Evolutionary conservation across 2,888 invertebrate genomes (phyloP).

Genomic region (Geotrupes spiniger): DNA sequence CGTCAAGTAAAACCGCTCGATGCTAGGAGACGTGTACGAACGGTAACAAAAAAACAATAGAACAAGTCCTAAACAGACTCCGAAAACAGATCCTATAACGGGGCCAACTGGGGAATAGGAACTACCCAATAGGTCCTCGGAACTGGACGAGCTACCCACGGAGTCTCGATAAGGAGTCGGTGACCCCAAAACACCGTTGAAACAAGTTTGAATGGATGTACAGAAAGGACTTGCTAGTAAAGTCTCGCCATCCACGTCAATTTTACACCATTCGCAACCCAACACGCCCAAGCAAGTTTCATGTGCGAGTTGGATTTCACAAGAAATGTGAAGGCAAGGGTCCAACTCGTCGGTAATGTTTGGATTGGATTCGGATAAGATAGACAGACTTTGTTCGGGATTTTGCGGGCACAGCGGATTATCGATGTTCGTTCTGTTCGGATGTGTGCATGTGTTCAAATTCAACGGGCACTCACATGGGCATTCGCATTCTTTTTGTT

Average conservation of each 20-base stretch:
- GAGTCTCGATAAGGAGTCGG: conserved; percentile 80
- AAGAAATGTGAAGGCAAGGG: conserved; percentile 66
- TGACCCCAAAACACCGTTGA: conserved; percentile 81
- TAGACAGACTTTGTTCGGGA: conserved; percentile 32
- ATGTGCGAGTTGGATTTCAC: conserved; percentile 63
- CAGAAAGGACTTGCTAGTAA: conserved; percentile 72
- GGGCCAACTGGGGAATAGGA: conserved; percentile 79
- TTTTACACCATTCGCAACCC: conserved; percentile 90
- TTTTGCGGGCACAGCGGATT: conserved; percentile 42
- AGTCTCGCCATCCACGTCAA: conserved; percentile 72
- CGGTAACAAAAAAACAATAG: conserved; percentile 83
- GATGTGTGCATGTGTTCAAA: conserved; percentile 39
- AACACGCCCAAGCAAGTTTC: conserved; percentile 67
- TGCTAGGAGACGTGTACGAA: conserved; percentile 56
- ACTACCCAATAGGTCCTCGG: conserved; percentile 47
- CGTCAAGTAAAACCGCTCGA: conserved; percentile 54
- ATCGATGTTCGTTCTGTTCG: conserved; percentile 36
- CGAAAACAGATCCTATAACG: conserved; percentile 81
- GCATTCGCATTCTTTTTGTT: conserved; percentile 91
- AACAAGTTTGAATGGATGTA: conserved; percentile 76
- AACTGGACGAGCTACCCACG: conserved; percentile 50
- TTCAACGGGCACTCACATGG: conserved; percentile 81
- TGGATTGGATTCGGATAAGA: conserved; percentile 22
- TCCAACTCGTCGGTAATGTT: conserved; percentile 44
- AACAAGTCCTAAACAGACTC: conserved; percentile 75